These are phyloP conservation scores for Drosophila putrida DNA, from an alignment of 2,888 invertebrate species.

Conservation along the genomic window DNA sequence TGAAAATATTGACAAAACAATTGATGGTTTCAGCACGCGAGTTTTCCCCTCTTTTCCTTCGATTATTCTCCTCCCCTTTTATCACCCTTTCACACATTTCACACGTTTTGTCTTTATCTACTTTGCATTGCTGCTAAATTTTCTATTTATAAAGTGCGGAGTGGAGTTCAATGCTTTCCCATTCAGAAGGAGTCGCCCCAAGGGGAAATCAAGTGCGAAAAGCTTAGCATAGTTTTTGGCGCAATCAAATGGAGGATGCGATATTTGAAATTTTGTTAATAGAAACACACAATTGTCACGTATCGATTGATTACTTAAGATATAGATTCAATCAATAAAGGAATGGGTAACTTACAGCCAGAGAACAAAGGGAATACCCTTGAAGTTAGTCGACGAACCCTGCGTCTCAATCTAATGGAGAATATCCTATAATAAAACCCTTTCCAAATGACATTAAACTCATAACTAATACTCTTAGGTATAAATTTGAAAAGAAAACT, in stretches of 20 bases:
- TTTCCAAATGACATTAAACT: too few relatives aligned
- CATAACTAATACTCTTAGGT: too few relatives aligned
- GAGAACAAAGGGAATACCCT: not conserved
- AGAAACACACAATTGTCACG: slow-evolving; percentile 41
- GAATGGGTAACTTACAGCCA: not conserved
- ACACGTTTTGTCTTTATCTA: slow-evolving; percentile 20
- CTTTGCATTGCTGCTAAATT: slow-evolving; percentile 19
- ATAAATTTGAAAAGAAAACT: too few relatives aligned
- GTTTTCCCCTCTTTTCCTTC: not conserved
- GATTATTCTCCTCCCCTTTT: too few relatives aligned
- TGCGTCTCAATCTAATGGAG: too few relatives aligned
- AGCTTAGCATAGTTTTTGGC: slow-evolving; percentile 54
- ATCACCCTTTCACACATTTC: not conserved
- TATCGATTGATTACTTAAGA: slow-evolving; percentile 40
- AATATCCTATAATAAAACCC: too few relatives aligned
- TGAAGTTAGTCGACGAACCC: not conserved
- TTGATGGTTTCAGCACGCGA: slow-evolving; percentile 69
- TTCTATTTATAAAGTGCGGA: slow-evolving; percentile 44
- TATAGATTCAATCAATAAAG: slow-evolving; percentile 15
- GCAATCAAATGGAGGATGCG: slow-evolving; percentile 17
- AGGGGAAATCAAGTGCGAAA: slow-evolving; percentile 31
- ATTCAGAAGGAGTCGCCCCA: not conserved
- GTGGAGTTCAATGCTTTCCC: slow-evolving; percentile 12
- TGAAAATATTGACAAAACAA: slow-evolving; percentile 80
- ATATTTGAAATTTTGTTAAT: slow-evolving; percentile 14